Conservation (phyloP, 2,113 vertebrate species). For the Oenanthe melanoleuca region DNA sequence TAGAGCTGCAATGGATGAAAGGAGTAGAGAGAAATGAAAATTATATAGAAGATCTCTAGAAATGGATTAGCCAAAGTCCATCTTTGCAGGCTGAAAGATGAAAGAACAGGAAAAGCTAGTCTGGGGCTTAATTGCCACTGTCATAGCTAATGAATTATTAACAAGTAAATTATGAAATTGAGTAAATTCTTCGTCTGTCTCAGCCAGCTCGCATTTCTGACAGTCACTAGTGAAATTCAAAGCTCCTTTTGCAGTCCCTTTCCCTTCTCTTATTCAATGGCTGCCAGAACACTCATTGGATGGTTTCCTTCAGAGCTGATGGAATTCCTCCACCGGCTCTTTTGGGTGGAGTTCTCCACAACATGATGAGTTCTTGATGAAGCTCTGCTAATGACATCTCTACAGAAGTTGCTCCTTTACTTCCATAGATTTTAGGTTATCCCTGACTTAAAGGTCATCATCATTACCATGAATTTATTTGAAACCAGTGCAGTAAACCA, state of each 20-base stretch:
- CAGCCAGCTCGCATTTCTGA: neutral
- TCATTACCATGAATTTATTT: neutral
- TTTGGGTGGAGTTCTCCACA: neutral
- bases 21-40: neutral
- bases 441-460: neutral
- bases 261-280: neutral
- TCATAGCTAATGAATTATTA: conserved; percentile 57
- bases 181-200: conserved; percentile 30
- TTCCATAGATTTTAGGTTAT: fast-evolving
- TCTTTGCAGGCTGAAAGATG: neutral
- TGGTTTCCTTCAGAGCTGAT: neutral
- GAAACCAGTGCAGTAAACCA: neutral
- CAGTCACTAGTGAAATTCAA: neutral
- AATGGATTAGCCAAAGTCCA: conserved; percentile 28
- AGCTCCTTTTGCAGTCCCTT: neutral
- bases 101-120: conserved; percentile 8
- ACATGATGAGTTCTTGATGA: neutral
- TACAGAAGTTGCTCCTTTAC: neutral
- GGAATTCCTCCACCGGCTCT: neutral
- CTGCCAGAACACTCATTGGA: neutral
- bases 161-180: conserved; percentile 47
- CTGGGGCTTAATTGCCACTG: neutral
- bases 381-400: neutral
- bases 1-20: neutral
- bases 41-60: neutral